Percentiles rank a stretch among this genome's conserved stretches.
Evolutionary conservation across 2,113 vertebrate species (phyloP).

Genomic region (Spizaetus ornatus): DNA sequence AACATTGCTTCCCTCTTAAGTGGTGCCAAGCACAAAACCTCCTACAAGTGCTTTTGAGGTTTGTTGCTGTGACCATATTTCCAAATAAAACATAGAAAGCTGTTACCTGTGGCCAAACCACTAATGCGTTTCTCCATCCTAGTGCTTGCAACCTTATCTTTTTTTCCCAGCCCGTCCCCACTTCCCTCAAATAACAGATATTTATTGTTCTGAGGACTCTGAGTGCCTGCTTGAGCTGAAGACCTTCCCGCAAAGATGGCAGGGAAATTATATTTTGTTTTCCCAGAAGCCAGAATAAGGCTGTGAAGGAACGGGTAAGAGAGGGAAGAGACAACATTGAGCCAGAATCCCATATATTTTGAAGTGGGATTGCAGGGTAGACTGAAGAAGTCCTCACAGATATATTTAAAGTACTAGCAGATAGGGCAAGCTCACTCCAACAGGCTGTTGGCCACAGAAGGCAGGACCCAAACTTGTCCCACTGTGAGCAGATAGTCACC

Average conservation of each 20-base stretch:
- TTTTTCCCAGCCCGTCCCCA: background rate
- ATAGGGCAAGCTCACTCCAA: background rate
- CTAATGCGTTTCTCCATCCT: background rate
- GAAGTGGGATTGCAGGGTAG: background rate
- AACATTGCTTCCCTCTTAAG: background rate
- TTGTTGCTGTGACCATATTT: background rate
- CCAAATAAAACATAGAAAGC: background rate
- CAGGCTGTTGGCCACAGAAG: background rate
- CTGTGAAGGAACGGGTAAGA: background rate
- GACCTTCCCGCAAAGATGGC: background rate
- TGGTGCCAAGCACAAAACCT: background rate
- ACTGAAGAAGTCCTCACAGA: background rate
- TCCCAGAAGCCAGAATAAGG: background rate
- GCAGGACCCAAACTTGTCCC: background rate
- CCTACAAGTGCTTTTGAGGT: background rate
- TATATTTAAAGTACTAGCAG: background rate
- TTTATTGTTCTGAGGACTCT: background rate
- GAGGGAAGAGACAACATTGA: background rate
- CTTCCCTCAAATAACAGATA: background rate
- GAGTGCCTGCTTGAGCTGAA: background rate
- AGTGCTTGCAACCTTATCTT: background rate
- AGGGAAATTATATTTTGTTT: background rate
- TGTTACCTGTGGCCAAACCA: background rate
- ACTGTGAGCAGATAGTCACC: slow-evolving; percentile 65
- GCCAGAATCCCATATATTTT: background rate